Evolutionary conservation across 2,888 invertebrate genomes (phyloP), one percentile per base, ranked within the genome.

Genomic region (Synanthedon vespiformis): DNA sequence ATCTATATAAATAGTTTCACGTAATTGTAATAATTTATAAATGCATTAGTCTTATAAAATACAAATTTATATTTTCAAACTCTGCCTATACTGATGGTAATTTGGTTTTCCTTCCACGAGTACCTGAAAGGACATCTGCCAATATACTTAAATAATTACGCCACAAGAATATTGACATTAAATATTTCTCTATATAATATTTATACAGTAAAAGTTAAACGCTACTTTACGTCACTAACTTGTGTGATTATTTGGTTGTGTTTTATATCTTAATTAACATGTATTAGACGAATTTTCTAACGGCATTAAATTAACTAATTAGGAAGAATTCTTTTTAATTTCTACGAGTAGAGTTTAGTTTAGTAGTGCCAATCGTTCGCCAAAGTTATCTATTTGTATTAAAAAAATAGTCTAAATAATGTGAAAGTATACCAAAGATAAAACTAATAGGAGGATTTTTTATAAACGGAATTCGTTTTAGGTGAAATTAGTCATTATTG

Each of bases 191-290:
- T 48, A 48, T 14, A 48, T 48, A 18, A 48, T 18, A 48, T 48
- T 18, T 48, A 61, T 22, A 61, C 55, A 58, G 67, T 58, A 49
- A 54, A 61, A 53, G 54, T 53, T 55, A 56, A 59, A 58, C 53
- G 57, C 59, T 64, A 58, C 58, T 53, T 13, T 76, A 69, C 65
- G 69, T 70, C 74, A 80, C 79, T 77, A 77, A 80, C 79, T 72
- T 69, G 84, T 77, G 85, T 83, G 84, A 84, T 82, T 76, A 78
- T 79, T 84, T 77, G 84, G 85, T 85, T 86, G 85, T 85, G 85
- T 84, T 78, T 65, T 78, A 76, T 78, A 76, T 74, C 64, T 70
- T 77, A 34, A 34, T 34, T 34, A 77, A 79, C 74, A 75, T 64
- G 65, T 78, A 34, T 34, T 22, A 77, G 77, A 71, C 60, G 67